phyloP scores from a whole-genome alignment of 2,888 invertebrate genomes.

The Agrenia bidenticulata region DNA sequence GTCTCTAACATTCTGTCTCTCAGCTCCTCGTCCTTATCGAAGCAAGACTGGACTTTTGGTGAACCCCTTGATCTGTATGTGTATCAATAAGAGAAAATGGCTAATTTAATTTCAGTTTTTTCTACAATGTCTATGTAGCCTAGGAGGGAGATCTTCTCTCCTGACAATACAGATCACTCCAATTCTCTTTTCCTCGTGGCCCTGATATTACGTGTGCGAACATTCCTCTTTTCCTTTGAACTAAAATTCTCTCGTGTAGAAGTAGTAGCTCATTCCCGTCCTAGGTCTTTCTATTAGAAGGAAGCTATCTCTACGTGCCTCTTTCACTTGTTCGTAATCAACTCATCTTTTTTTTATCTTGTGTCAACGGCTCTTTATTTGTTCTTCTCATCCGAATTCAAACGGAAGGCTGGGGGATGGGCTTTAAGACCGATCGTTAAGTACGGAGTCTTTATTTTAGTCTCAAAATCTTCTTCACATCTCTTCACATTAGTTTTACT shows the following conservation, averaged over 20 bases:
- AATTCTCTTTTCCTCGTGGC: not conserved
- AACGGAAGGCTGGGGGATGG: slow-evolving; percentile 10
- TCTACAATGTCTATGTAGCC: slow-evolving; percentile 26
- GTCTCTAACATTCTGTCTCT: too few species aligned
- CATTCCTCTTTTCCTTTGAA: not conserved
- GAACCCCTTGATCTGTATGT: too few species aligned
- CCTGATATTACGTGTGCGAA: slow-evolving; percentile 4
- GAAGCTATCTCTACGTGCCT: not conserved
- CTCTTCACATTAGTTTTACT: too few species aligned
- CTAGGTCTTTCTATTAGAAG: not conserved
- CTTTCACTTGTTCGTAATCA: slow-evolving; percentile 10
- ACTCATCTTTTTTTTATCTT: not conserved
- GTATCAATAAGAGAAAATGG: slow-evolving; percentile 16
- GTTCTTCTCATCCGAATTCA: too few species aligned
- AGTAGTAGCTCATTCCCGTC: too few species aligned
- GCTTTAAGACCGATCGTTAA: slow-evolving; percentile 4
- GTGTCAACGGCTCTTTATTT: too few species aligned
- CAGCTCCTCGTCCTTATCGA: too few species aligned
- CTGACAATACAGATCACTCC: slow-evolving; percentile 28
- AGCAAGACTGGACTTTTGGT: too few species aligned
- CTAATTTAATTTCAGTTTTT: slow-evolving; percentile 41
- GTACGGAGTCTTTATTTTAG: too few species aligned
- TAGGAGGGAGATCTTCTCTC: slow-evolving; percentile 15
- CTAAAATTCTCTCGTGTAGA: too few species aligned
- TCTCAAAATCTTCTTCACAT: too few species aligned